Conservation (phyloP, 2,113 vertebrate genomes). For the Murina feae region DNA sequence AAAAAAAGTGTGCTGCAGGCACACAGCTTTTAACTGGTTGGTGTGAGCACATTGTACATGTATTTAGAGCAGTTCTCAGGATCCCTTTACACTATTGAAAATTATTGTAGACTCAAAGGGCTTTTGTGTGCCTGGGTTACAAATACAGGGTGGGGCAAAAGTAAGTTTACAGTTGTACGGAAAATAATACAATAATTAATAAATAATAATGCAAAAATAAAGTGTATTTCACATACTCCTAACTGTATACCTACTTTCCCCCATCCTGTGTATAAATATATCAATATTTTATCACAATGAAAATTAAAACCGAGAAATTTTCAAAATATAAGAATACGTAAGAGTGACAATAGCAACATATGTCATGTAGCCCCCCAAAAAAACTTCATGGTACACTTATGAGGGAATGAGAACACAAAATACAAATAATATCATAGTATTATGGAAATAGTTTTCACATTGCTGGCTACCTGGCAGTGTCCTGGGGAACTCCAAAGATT, state of each 20-base stretch:
- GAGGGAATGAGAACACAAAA: not conserved
- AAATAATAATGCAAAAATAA: no score
- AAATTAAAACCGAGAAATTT: not conserved
- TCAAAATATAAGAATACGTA: not conserved
- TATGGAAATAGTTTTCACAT: not conserved
- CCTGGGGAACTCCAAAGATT: not conserved
- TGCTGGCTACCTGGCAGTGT: not conserved
- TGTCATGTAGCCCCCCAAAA: not conserved
- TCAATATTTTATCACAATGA: not conserved
- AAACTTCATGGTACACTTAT: not conserved
- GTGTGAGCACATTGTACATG: not conserved
- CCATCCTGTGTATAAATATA: not conserved
- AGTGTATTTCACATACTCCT: no score
- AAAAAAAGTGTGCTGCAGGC: not conserved
- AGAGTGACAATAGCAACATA: not conserved
- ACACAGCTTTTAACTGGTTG: not conserved
- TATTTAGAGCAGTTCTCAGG: not conserved
- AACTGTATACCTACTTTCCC: no score
- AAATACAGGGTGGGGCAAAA: not conserved
- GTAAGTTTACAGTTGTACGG: not conserved
- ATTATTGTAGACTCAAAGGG: not conserved
- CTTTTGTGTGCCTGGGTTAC: not conserved
- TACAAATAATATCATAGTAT: not conserved
- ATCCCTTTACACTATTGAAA: not conserved
- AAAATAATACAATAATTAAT: not conserved